A percentile compares a stretch with the other conserved stretches of the same genome.
These are phyloP conservation scores for Falco rusticolus DNA, from an alignment of 2,797 vertebrate genomes.

Conservation along the genomic window DNA sequence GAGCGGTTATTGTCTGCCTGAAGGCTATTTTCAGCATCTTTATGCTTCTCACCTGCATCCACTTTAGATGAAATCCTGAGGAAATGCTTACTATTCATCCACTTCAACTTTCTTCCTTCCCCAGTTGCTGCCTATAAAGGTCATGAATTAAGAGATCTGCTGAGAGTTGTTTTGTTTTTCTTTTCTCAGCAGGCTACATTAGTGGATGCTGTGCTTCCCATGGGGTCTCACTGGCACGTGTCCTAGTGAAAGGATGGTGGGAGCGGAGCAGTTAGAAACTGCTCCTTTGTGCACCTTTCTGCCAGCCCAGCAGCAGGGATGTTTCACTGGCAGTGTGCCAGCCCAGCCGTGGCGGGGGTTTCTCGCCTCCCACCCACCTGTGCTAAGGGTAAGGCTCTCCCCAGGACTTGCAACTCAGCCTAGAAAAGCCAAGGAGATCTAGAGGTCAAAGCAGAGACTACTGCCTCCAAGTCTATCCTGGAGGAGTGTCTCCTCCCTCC, in stretches of 20 bases:
- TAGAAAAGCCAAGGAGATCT: background rate
- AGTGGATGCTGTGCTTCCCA: background rate
- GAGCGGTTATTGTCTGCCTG: background rate
- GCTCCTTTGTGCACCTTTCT: background rate
- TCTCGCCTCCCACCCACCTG: background rate
- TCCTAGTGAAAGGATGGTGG: background rate
- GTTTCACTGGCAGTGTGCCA: background rate
- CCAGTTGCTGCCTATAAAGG: background rate
- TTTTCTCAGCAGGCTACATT: background rate
- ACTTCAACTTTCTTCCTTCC: background rate
- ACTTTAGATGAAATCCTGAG: background rate
- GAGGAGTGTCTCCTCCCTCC: background rate
- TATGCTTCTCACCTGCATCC: background rate
- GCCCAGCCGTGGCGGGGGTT: accelerated
- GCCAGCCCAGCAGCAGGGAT: background rate
- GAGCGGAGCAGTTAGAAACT: background rate
- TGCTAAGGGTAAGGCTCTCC: background rate
- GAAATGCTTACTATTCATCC: background rate
- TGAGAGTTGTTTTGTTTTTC: background rate
- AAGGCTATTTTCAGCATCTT: background rate
- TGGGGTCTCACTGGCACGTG: background rate
- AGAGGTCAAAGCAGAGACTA: background rate
- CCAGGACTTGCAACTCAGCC: background rate
- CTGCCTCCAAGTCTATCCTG: background rate
- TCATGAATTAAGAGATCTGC: background rate